These are phyloP conservation scores for Luscinia luscinia DNA, from an alignment of 2,797 vertebrate species.

Conservation along the genomic window DNA sequence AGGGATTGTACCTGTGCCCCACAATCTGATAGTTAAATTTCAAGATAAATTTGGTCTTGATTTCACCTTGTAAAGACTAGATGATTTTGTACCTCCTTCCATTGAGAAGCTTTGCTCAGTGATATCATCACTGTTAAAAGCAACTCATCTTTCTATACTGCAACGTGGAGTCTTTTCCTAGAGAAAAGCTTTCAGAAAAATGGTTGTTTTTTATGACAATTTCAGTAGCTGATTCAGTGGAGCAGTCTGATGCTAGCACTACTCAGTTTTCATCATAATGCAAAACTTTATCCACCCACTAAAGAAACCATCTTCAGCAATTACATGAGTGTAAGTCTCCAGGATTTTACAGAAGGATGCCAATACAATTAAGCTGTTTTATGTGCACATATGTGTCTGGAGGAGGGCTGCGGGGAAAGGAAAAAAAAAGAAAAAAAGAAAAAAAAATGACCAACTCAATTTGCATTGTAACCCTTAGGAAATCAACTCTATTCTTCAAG, in stretches of 20 bases:
- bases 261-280: not conserved
- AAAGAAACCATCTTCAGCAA: not conserved
- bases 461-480: not conserved
- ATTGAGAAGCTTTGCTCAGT: not conserved
- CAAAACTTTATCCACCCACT: not conserved
- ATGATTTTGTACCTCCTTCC: not conserved
- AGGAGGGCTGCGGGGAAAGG: rapidly evolving
- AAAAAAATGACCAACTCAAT: not conserved
- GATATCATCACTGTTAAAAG: not conserved
- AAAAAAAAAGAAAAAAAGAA: not conserved
- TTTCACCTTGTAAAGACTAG: not conserved
- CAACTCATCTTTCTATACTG: not conserved
- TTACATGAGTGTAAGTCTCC: not conserved
- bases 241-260: not conserved
- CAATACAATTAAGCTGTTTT: not conserved
- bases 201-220: not conserved
- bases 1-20: not conserved
- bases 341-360: not conserved
- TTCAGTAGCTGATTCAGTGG: not conserved
- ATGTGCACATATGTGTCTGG: not conserved
- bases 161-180: not conserved
- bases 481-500: not conserved
- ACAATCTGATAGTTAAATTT: not conserved
- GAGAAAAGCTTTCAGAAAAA: not conserved
- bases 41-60: not conserved